phyloP scores from a whole-genome alignment of 1,140 invertebrate genomes.

The Cotesia chilonis region DNA sequence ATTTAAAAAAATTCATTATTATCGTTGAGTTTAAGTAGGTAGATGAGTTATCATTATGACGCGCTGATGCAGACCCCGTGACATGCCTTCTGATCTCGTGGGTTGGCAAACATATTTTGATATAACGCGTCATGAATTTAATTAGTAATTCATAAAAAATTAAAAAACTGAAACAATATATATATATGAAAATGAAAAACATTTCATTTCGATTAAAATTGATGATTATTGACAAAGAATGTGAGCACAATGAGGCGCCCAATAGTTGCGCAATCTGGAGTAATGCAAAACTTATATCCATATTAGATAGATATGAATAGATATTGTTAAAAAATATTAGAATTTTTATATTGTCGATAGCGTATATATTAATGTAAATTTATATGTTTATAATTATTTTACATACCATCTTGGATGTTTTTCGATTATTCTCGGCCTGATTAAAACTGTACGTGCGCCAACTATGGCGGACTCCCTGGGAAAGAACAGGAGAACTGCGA shows the following conservation, averaged over 20 bases:
- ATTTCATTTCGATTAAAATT: background rate
- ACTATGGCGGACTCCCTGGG: conserved; percentile 81
- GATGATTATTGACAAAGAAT: conserved; percentile 8
- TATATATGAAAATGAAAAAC: conserved; percentile 14
- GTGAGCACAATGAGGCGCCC: background rate
- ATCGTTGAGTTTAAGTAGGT: too few relatives aligned
- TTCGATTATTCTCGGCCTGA: conserved; percentile 75
- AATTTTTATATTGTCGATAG: conserved; percentile 12
- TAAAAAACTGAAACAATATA: background rate
- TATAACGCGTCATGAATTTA: conserved; percentile 15
- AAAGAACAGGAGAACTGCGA: conserved; percentile 56
- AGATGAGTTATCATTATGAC: background rate
- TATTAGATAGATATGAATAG: conserved; percentile 32
- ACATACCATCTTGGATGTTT: conserved; percentile 90
- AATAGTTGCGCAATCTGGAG: conserved; percentile 61
- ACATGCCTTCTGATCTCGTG: conserved; percentile 48
- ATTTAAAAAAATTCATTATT: too few relatives aligned
- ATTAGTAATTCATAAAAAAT: background rate
- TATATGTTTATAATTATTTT: conserved; percentile 50
- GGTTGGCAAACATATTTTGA: conserved; percentile 49
- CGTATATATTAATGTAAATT: conserved; percentile 6
- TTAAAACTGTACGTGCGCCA: conserved; percentile 80
- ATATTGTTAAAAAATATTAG: conserved; percentile 53
- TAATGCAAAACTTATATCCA: conserved; percentile 46
- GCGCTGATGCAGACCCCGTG: conserved; percentile 38